Evolutionary conservation across 2,797 vertebrate species (phyloP).

Genomic region (Acanthurus leucopareius): DNA sequence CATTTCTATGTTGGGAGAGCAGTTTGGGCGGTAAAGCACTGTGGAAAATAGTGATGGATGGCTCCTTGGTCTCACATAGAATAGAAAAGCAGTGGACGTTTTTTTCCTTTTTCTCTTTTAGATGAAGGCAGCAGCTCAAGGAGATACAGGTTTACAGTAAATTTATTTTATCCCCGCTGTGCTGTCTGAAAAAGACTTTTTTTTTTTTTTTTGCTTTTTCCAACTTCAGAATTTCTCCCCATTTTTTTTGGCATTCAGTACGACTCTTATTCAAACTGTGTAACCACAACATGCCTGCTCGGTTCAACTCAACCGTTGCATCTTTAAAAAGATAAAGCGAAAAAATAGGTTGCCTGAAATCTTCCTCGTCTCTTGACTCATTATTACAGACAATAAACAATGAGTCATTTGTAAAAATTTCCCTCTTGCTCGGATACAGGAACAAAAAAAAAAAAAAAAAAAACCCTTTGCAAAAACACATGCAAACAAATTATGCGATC

Average conservation of each 20-base stretch:
- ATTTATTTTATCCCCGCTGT: constrained; percentile 46
- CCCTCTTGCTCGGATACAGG: constrained; percentile 39
- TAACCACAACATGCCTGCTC: constrained; percentile 4
- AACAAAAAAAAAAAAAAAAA: constrained; percentile 80
- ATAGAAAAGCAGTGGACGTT: constrained; percentile 57
- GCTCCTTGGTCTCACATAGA: constrained; percentile 71
- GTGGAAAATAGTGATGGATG: constrained; percentile 78
- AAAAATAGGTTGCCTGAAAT: constrained; percentile 27
- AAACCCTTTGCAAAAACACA: constrained; percentile 66
- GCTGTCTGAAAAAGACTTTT: constrained; percentile 32
- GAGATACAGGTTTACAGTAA: constrained; percentile 67
- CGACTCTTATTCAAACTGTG: constrained; percentile 32
- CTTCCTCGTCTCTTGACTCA: constrained; percentile 41
- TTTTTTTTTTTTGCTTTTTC: constrained; percentile 26
- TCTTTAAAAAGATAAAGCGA: constrained; percentile 34
- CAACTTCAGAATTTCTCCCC: constrained; percentile 48
- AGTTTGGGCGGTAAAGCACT: constrained; percentile 71
- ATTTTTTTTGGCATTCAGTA: constrained; percentile 27
- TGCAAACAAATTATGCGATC: constrained; percentile 73
- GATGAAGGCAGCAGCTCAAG: constrained; percentile 63
- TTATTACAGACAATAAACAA: constrained; percentile 74
- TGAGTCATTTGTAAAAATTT: constrained; percentile 60
- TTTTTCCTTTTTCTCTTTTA: constrained; percentile 46
- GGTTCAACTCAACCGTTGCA: constrained; percentile 15
- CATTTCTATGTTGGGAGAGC: constrained; percentile 69